Base-by-base conservation (phyloP, 2,797 vertebrate species). In the Fistularia commersonii region DNA sequence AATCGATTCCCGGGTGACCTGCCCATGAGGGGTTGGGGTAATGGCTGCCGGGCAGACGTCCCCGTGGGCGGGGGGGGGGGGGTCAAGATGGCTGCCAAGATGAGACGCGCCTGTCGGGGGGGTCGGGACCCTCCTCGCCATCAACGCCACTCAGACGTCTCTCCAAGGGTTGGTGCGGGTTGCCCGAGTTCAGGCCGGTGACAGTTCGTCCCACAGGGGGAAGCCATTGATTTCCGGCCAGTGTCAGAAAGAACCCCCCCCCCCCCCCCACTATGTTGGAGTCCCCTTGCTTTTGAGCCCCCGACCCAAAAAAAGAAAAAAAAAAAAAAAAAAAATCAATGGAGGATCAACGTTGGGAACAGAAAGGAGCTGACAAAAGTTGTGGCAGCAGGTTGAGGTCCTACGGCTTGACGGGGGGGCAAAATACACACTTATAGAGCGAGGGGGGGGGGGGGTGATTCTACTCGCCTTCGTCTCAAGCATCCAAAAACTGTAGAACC, bases 91-190 rank as follows among this genome's bases (percentile, higher is more conserved):
- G 67, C 66, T 64, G 67, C 64, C 47, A 23, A 64, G 64, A 71
- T 69, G 74, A 77, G 69, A 72, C 42, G 54, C 52, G 77, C 77
- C 84, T 89, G 86, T 85, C 86, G 83, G 69, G 54, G 81, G 82
- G 86, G 86, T 84, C 79, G 77, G 57, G 80, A 84, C 83, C 80
- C 66, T 73, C 69, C 74, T 69, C 10, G 69, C 76, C 77, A 74
- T 84, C 81, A 74, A 71, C 64, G 87, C 79, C 86, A 89, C 79
- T 88, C 87, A 85, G 56, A 44, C 33, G 8, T 57, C 32, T 79
- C 80, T 66, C 8, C 65, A 33, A 50, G 69, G 67, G 80, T 74
- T 54, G 0, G 37, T 33, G 59, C 64, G 45, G 0, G 72, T 69
- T 82, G 66, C 9, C 57, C 48, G 59, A 70, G 75, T 78, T 83